These are phyloP conservation scores for Hypsibius dujardini DNA, from an alignment of 1,140 invertebrate genomes.

Conservation along the genomic window DNA sequence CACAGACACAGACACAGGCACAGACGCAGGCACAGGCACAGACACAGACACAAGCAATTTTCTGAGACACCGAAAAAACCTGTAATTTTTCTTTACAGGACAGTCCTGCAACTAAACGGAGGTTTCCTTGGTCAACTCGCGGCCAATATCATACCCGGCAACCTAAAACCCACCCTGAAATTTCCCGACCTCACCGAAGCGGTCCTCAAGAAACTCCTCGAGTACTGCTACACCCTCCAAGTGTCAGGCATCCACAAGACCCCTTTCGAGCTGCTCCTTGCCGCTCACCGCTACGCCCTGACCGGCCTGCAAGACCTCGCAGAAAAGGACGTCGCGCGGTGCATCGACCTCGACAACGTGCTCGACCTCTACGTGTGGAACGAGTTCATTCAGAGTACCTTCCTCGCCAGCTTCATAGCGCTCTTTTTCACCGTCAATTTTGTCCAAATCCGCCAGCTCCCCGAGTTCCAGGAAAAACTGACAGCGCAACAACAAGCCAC, in stretches of 20 bases:
- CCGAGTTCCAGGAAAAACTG: background rate
- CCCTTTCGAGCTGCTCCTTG: constrained; percentile 9
- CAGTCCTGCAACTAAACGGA: constrained; percentile 3
- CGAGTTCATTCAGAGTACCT: constrained; percentile 3
- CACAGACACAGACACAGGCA: too few species aligned
- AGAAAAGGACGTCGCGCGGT: background rate
- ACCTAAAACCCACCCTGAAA: background rate
- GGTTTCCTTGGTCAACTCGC: background rate
- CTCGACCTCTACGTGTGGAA: constrained; percentile 8
- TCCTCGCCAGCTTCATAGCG: background rate
- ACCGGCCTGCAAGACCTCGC: background rate
- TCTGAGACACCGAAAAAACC: too few species aligned
- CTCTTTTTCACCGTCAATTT: background rate
- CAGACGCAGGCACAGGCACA: too few species aligned
- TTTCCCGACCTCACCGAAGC: constrained; percentile 14
- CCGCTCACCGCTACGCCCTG: constrained; percentile 3
- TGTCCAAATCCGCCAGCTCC: background rate
- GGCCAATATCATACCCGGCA: background rate
- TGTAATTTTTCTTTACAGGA: background rate
- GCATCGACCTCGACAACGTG: background rate
- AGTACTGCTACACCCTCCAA: constrained; percentile 14
- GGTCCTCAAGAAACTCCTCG: constrained; percentile 2
- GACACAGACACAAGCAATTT: too few species aligned
- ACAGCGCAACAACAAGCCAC: background rate
- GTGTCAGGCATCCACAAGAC: background rate